These are phyloP conservation scores for Mormyrops attenuatus DNA, from an alignment of 2,797 vertebrate species.

Conservation along the genomic window DNA sequence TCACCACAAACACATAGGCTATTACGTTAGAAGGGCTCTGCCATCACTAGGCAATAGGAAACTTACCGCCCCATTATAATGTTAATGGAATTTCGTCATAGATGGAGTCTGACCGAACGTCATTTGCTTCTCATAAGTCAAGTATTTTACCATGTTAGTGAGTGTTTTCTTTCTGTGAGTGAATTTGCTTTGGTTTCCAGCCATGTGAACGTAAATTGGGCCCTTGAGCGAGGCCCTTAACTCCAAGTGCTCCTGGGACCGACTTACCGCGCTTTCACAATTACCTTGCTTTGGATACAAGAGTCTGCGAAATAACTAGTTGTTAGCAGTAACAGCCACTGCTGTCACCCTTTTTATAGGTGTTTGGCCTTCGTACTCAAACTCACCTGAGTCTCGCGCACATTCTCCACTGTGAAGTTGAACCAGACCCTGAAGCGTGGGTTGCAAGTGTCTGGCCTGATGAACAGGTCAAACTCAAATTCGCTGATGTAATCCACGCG, in stretches of 20 bases:
- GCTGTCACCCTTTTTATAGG: not conserved
- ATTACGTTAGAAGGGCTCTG: not conserved
- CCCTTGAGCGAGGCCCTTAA: not conserved
- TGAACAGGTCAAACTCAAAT: constrained; percentile 96
- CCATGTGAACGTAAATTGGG: not conserved
- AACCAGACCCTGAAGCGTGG: constrained; percentile 97
- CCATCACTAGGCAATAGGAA: not conserved
- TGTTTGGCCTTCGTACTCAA: not conserved
- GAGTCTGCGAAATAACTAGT: not conserved
- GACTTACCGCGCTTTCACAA: not conserved
- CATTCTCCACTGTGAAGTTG: constrained; percentile 94
- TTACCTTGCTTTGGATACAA: not conserved
- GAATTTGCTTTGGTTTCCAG: not conserved
- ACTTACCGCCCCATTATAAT: not conserved
- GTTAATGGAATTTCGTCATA: not conserved
- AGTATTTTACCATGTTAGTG: not conserved
- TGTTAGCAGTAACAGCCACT: not conserved
- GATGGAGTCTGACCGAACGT: not conserved
- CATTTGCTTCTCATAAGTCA: not conserved
- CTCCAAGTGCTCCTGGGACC: not conserved
- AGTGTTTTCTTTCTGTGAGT: not conserved
- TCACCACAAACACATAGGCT: not conserved
- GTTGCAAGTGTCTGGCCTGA: constrained; percentile 95
- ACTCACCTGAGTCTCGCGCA: constrained; percentile 88
- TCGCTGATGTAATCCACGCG: constrained; percentile 87